These are phyloP conservation scores for Thryonomys swinderianus DNA, from an alignment of 2,113 vertebrate species.

Conservation along the genomic window DNA sequence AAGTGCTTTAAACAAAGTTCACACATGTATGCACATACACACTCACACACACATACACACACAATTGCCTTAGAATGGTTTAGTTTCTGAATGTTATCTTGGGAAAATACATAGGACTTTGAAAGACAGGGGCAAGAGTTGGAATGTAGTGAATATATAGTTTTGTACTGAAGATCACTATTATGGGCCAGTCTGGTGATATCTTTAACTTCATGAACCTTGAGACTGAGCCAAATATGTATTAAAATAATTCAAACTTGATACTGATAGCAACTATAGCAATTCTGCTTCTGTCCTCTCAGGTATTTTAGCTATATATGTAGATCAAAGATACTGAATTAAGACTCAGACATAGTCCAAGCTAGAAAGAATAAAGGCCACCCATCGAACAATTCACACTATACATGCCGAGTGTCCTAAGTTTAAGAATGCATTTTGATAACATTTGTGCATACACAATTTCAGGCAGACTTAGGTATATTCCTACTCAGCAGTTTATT, in stretches of 20 bases:
- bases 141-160: not conserved
- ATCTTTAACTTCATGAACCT: not conserved
- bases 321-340: not conserved
- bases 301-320: not conserved
- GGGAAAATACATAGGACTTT: not conserved
- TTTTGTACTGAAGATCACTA: not conserved
- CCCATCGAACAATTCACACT: not conserved
- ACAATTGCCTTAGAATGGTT: conserved; percentile 19
- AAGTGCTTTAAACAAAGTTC: conserved; percentile 49
- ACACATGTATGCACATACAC: too few relatives aligned
- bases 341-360: not conserved
- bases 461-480: not conserved
- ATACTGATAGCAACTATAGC: not conserved
- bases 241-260: not conserved
- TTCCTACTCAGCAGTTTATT: not conserved
- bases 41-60: too few relatives aligned
- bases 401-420: not conserved
- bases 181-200: not conserved
- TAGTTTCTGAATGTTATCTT: conserved; percentile 19
- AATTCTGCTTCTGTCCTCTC: not conserved
- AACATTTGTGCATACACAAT: not conserved
- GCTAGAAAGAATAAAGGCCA: not conserved
- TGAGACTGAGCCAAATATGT: not conserved
- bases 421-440: not conserved
- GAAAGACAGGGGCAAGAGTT: not conserved